Evolutionary conservation across 1,140 invertebrate genomes (phyloP).

Genomic region (Drosophila fuyamai): DNA sequence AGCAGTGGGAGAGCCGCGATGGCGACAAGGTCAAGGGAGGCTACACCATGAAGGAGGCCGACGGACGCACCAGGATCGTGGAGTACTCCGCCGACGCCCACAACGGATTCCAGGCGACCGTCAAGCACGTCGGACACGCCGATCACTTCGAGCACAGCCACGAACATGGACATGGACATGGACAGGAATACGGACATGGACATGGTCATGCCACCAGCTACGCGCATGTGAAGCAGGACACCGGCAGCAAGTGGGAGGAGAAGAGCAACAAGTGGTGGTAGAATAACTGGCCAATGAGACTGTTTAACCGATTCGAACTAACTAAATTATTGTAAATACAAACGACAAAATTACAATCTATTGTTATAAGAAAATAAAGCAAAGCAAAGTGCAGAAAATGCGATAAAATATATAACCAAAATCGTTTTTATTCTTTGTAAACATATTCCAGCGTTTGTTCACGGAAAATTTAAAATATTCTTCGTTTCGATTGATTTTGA

Average conservation of each 20-base stretch:
- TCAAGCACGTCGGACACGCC: constrained; percentile 86
- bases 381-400: constrained; percentile 25
- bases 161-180: constrained; percentile 36
- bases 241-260: constrained; percentile 58
- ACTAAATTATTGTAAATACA: constrained; percentile 12
- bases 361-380: constrained; percentile 2
- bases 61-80: constrained; percentile 87
- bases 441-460: no score
- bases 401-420: not conserved
- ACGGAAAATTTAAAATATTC: no score
- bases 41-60: constrained; percentile 87
- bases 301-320: not conserved
- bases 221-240: constrained; percentile 71
- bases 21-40: constrained; percentile 88
- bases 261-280: constrained; percentile 62
- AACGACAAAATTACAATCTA: constrained; percentile 1
- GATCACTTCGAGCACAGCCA: constrained; percentile 67
- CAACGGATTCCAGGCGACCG: constrained; percentile 86
- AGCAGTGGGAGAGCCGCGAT: constrained; percentile 87
- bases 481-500: no score
- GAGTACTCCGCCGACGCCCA: constrained; percentile 87
- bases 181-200: constrained; percentile 45
- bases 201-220: constrained; percentile 74
- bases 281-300: not conserved
- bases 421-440: not conserved